These are phyloP conservation scores for Lacerta agilis DNA, from an alignment of 2,797 vertebrate species.

Conservation along the genomic window DNA sequence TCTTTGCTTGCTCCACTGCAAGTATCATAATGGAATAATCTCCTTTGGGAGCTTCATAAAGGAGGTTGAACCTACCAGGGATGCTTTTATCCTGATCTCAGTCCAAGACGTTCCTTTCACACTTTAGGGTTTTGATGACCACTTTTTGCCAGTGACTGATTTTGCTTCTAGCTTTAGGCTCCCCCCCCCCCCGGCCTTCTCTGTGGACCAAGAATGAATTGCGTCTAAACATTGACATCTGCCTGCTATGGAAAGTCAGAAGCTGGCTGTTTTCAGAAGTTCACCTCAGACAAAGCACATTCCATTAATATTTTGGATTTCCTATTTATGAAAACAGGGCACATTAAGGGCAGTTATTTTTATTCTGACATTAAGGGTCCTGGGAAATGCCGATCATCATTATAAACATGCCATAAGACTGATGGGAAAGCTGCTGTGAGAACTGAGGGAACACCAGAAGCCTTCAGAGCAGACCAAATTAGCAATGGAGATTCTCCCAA, in stretches of 20 bases:
- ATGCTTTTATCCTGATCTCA: not conserved
- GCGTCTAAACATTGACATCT: not conserved
- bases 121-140: not conserved
- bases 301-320: constrained; percentile 4
- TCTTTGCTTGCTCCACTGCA: not conserved
- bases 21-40: too few relatives aligned
- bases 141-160: not conserved
- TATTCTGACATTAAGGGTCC: not conserved
- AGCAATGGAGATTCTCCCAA: not conserved
- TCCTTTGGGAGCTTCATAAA: not conserved
- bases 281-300: not conserved
- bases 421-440: constrained; percentile 3
- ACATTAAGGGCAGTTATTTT: not conserved
- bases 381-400: not conserved
- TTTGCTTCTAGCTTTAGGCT: not conserved
- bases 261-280: not conserved
- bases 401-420: constrained; percentile 3
- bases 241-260: not conserved
- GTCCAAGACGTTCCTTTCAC: not conserved
- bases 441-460: not conserved
- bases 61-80: not conserved
- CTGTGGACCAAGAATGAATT: not conserved
- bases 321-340: constrained; percentile 2
- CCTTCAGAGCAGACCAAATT: not conserved
- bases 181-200: not conserved